Conservation (phyloP, 2,797 vertebrate species). For the Crenichthys baileyi region DNA sequence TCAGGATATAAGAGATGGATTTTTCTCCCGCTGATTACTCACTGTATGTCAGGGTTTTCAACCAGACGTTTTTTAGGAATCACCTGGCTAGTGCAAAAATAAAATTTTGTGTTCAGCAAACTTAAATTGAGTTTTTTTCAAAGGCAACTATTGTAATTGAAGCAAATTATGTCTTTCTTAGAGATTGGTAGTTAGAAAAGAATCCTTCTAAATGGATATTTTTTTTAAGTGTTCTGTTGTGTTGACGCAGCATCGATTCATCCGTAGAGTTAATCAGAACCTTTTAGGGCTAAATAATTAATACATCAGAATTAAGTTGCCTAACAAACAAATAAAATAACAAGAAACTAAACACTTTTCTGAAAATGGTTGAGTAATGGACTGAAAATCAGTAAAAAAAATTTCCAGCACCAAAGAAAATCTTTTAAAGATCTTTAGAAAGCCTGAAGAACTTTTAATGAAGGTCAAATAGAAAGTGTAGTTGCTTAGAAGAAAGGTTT, state of each 20-base stretch:
- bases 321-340: not conserved
- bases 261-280: not conserved
- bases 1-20: not conserved
- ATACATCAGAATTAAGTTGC: not conserved
- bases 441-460: not conserved
- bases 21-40: not conserved
- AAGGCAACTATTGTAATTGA: not conserved
- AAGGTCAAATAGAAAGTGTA: too few relatives aligned
- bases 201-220: not conserved
- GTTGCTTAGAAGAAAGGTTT: not conserved
- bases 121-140: not conserved
- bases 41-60: not conserved
- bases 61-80: not conserved
- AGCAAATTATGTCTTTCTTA: not conserved
- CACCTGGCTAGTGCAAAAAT: not conserved
- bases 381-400: not conserved
- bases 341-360: not conserved
- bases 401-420: not conserved
- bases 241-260: not conserved
- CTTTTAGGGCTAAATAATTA: not conserved
- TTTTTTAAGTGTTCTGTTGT: not conserved
- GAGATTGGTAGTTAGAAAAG: not conserved
- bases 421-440: not conserved
- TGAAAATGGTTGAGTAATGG: not conserved
- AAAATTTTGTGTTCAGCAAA: not conserved